These are phyloP conservation scores for Parambassis ranga DNA, from an alignment of 2,797 vertebrate species.

Conservation along the genomic window DNA sequence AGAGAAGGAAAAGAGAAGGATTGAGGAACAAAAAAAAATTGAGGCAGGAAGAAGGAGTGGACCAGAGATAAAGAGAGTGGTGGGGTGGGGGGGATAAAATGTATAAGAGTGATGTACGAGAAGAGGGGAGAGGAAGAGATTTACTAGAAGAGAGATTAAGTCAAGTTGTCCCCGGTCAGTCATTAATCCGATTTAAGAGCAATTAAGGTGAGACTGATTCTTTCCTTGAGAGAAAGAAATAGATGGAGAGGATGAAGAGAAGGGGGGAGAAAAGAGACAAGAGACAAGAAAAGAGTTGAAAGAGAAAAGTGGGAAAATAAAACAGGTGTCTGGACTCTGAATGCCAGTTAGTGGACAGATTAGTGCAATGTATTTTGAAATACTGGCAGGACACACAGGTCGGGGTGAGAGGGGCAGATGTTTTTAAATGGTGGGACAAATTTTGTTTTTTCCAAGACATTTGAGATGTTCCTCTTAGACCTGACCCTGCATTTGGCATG, in stretches of 20 bases:
- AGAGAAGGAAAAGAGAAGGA: conserved; percentile 2
- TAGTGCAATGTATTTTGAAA: background rate
- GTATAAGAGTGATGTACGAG: conserved; percentile 72
- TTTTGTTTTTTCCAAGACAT: conserved; percentile 2
- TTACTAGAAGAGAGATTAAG: conserved; percentile 83
- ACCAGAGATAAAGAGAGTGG: conserved; percentile 32
- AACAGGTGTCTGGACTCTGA: conserved; percentile 44
- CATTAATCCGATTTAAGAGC: conserved; percentile 86
- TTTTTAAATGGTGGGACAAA: background rate
- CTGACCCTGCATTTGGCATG: background rate
- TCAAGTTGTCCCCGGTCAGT: conserved; percentile 82
- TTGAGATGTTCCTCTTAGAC: background rate
- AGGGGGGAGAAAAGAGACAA: conserved; percentile 39
- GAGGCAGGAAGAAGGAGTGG: conserved; percentile 6
- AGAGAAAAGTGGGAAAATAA: conserved; percentile 57
- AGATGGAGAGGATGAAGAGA: conserved; percentile 66
- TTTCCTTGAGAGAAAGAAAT: conserved; percentile 76
- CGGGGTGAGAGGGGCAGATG: background rate
- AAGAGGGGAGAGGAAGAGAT: conserved; percentile 71
- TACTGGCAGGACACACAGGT: background rate
- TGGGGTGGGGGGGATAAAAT: conserved; percentile 43
- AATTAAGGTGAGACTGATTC: conserved; percentile 85
- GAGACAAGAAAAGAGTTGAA: conserved; percentile 58
- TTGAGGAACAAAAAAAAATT: background rate
- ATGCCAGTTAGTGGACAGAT: conserved; percentile 22